A percentile compares a stretch with the other conserved stretches of the same genome.
phyloP scores from a whole-genome alignment of 2,113 vertebrate genomes.

The Emydura subglobosa region DNA sequence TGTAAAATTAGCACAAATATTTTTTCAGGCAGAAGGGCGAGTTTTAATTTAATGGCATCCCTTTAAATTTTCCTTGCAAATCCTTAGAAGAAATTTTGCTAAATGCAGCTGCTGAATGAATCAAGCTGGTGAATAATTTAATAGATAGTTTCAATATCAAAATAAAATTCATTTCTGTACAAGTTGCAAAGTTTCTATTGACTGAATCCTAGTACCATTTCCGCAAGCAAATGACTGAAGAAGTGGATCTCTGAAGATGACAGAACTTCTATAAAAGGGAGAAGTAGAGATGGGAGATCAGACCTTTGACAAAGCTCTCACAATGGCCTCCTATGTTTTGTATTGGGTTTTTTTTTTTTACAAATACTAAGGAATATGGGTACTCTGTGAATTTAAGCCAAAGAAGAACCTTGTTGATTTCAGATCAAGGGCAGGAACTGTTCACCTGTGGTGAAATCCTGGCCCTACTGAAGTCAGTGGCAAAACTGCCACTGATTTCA shows the following conservation, averaged over 20 bases:
- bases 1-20: background rate
- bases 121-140: background rate
- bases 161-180: background rate
- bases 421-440: background rate
- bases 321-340: background rate
- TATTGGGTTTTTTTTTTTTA: background rate
- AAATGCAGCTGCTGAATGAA: background rate
- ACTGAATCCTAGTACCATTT: background rate
- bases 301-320: background rate
- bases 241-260: background rate
- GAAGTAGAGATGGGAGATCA: background rate
- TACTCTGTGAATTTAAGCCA: background rate
- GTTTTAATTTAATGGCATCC: background rate
- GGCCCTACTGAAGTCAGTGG: background rate
- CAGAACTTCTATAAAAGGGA: background rate
- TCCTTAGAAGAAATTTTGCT: background rate
- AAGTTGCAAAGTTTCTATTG: background rate
- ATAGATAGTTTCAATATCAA: background rate
- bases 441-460: background rate
- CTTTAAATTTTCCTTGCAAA: background rate
- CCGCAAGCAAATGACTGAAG: background rate
- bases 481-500: background rate
- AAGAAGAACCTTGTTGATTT: background rate
- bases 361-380: background rate
- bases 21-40: background rate